phyloP scores from a whole-genome alignment of 2,113 vertebrate species.

The Etheostoma spectabile region DNA sequence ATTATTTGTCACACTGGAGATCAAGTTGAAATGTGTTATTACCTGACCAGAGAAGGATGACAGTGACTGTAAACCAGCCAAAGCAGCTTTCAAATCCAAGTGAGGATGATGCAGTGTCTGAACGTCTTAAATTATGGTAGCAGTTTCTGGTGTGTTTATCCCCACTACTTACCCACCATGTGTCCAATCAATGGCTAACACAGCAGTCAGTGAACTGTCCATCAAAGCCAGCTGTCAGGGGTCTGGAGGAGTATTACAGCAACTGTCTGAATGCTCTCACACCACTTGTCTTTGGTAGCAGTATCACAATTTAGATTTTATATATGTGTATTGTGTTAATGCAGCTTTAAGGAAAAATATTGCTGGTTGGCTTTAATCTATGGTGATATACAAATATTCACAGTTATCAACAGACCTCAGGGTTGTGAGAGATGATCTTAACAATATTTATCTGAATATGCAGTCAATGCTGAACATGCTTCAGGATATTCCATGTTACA shows the following conservation, averaged over 20 bases:
- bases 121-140: conserved; percentile 45
- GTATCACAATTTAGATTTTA: neutral
- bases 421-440: neutral
- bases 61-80: conserved; percentile 34
- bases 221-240: conserved; percentile 35
- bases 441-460: neutral
- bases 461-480: neutral
- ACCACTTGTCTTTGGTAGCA: neutral
- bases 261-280: neutral
- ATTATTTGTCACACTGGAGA: conserved; percentile 24
- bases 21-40: conserved; percentile 15
- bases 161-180: conserved; percentile 24
- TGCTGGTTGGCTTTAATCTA: neutral
- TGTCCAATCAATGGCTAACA: conserved; percentile 29
- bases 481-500: neutral
- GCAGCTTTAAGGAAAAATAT: neutral
- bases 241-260: conserved; percentile 3
- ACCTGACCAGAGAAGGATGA: conserved; percentile 21
- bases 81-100: conserved; percentile 34
- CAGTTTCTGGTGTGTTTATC: conserved; percentile 29
- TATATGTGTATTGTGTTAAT: neutral
- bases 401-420: neutral
- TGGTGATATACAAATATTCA: neutral
- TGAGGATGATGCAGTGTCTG: conserved; percentile 41
- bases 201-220: conserved; percentile 15